These are phyloP conservation scores for Aeoliscus strigatus DNA, from an alignment of 2,797 vertebrate genomes.

Conservation along the genomic window DNA sequence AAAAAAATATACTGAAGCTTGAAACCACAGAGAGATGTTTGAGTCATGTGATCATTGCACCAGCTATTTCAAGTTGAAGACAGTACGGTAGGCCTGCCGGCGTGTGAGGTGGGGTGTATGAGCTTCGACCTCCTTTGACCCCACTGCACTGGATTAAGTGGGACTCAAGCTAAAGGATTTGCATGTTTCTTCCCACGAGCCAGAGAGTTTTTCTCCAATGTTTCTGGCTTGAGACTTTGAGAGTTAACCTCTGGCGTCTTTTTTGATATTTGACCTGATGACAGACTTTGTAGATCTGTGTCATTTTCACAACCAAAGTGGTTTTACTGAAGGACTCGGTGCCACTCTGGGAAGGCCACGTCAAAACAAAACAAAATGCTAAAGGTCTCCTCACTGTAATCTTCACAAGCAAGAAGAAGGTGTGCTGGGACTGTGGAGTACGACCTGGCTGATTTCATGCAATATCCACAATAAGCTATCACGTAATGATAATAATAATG, in stretches of 20 bases:
- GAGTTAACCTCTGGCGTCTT: constrained; percentile 3
- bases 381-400: too few species aligned
- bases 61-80: too few species aligned
- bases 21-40: too few species aligned
- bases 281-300: constrained; percentile 11
- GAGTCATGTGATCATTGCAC: too few species aligned
- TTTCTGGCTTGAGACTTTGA: not conserved
- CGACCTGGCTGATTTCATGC: too few species aligned
- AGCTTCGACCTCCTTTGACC: constrained; percentile 5
- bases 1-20: too few species aligned
- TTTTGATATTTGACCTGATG: constrained; percentile 6
- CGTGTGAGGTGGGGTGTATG: constrained; percentile 10
- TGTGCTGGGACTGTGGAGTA: too few species aligned
- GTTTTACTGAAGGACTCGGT: constrained; percentile 16
- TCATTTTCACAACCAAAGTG: constrained; percentile 19
- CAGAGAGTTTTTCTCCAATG: constrained; percentile 1
- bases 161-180: constrained; percentile 22
- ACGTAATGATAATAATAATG: too few species aligned
- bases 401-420: constrained; percentile 6
- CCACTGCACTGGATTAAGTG: constrained; percentile 10
- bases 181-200: constrained; percentile 3
- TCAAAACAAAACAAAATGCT: constrained; percentile 17
- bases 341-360: constrained; percentile 6
- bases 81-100: not conserved
- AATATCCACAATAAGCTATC: too few species aligned